A percentile compares a stretch with the other conserved stretches of the same genome.
Evolutionary conservation across 2,888 invertebrate species (phyloP).

Genomic region (Lomographa bimaculata): DNA sequence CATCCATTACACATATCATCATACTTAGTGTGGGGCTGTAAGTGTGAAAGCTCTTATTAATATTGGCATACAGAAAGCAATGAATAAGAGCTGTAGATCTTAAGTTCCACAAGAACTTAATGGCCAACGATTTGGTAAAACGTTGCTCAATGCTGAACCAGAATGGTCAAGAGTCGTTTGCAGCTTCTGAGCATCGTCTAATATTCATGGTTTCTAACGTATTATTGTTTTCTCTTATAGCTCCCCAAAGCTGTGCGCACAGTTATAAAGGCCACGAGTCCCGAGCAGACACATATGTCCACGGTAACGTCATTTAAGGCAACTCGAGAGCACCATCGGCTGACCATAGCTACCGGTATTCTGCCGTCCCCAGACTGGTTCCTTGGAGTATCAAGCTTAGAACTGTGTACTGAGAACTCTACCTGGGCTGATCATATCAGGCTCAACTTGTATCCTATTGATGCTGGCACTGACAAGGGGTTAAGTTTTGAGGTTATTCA

Average conservation of each 20-base stretch:
- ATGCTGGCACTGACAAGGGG: conserved; percentile 98
- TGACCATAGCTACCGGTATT: conserved; percentile 67
- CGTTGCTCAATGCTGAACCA: too few species aligned
- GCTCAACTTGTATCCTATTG: conserved; percentile 95
- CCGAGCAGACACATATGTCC: conserved; percentile 51
- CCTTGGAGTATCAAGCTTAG: conserved; percentile 94
- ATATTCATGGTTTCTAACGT: too few species aligned
- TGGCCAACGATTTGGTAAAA: too few species aligned
- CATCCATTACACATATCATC: too few species aligned
- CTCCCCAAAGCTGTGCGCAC: conserved; percentile 61
- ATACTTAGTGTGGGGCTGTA: too few species aligned
- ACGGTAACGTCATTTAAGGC: conserved; percentile 63
- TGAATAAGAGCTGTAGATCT: too few species aligned
- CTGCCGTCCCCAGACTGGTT: conserved; percentile 96
- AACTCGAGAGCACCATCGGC: conserved; percentile 59
- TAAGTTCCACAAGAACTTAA: too few species aligned
- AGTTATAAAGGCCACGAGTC: conserved; percentile 67
- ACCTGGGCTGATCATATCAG: conserved; percentile 90
- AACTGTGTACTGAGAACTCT: conserved; percentile 91
- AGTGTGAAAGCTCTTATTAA: too few species aligned
- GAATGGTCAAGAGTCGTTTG: too few species aligned
- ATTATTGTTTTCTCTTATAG: conserved; percentile 37
- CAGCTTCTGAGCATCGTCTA: too few species aligned
- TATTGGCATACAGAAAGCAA: too few species aligned
- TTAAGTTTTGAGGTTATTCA: conserved; percentile 90